phyloP scores from a whole-genome alignment of 1,140 invertebrate genomes.

The Choristoneura fumiferana region DNA sequence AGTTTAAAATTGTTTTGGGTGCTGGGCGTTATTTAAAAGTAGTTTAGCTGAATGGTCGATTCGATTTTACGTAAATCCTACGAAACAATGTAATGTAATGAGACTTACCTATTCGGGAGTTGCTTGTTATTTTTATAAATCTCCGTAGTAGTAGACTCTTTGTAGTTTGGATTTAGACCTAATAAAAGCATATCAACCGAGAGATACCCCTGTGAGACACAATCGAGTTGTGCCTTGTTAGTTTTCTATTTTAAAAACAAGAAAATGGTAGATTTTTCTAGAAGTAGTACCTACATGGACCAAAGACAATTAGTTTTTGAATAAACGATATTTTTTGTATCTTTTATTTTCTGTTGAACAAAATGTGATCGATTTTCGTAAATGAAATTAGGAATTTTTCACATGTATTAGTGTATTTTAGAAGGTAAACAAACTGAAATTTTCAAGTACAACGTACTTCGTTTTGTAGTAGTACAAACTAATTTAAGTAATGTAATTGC shows the following conservation, averaged over 20 bases:
- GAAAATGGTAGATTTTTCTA: slow-evolving; percentile 48
- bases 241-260: slow-evolving; percentile 36
- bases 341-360: slow-evolving; percentile 60
- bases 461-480: slow-evolving; percentile 72
- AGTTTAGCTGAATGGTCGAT: slow-evolving; percentile 58
- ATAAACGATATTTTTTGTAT: slow-evolving; percentile 67
- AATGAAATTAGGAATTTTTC: slow-evolving; percentile 40
- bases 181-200: no score
- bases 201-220: slow-evolving; percentile 35
- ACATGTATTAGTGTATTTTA: slow-evolving; percentile 45
- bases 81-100: slow-evolving; percentile 43
- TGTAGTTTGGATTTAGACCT: no score
- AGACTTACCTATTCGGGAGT: slow-evolving; percentile 41
- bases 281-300: slow-evolving; percentile 58
- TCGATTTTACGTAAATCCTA: slow-evolving; percentile 37
- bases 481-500: slow-evolving; percentile 56
- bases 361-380: slow-evolving; percentile 37
- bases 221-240: slow-evolving; percentile 69
- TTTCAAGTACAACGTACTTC: slow-evolving; percentile 44
- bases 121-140: slow-evolving; percentile 54
- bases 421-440: slow-evolving; percentile 43
- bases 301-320: slow-evolving; percentile 61
- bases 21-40: slow-evolving; percentile 60
- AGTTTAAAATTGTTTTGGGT: slow-evolving; percentile 50
- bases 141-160: slow-evolving; percentile 23